A percentile compares a stretch with the other conserved stretches of the same genome.
These are phyloP conservation scores for Pelmatolapia mariae DNA, from an alignment of 2,113 vertebrate genomes.

Conservation along the genomic window DNA sequence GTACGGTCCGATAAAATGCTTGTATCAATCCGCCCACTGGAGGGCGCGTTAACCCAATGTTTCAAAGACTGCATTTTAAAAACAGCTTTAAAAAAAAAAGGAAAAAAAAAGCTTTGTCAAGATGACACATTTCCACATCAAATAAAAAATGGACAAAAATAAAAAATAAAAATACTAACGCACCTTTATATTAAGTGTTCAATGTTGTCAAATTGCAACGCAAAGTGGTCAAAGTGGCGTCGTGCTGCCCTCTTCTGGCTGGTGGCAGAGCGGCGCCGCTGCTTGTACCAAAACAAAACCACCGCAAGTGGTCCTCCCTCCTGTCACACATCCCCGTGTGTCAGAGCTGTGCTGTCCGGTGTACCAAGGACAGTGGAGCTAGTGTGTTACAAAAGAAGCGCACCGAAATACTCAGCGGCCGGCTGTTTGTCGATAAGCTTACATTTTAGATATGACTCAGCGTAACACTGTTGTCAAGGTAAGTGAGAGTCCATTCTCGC, in stretches of 20 bases:
- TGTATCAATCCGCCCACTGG: background rate
- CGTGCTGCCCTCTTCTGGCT: background rate
- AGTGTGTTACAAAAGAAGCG: background rate
- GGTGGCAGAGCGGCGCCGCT: background rate
- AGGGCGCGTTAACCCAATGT: background rate
- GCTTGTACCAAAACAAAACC: background rate
- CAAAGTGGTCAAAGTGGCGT: background rate
- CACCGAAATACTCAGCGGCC: background rate
- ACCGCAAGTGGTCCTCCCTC: background rate
- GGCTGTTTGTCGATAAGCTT: background rate
- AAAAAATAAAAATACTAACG: background rate
- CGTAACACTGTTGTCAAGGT: conserved; percentile 31
- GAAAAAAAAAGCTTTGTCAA: background rate
- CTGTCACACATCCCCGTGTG: background rate
- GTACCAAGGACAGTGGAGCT: background rate
- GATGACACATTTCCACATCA: background rate
- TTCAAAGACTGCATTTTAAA: background rate
- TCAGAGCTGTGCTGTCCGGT: background rate
- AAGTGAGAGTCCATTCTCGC: background rate
- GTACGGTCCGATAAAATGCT: background rate
- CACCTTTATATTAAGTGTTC: background rate
- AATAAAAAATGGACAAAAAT: background rate
- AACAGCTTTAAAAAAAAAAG: background rate
- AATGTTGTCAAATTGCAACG: background rate
- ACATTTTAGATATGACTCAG: conserved; percentile 49